Evolutionary conservation across 2,888 invertebrate species (phyloP), one percentile per base, ranked within the genome.

Genomic region (Autographa gamma): DNA sequence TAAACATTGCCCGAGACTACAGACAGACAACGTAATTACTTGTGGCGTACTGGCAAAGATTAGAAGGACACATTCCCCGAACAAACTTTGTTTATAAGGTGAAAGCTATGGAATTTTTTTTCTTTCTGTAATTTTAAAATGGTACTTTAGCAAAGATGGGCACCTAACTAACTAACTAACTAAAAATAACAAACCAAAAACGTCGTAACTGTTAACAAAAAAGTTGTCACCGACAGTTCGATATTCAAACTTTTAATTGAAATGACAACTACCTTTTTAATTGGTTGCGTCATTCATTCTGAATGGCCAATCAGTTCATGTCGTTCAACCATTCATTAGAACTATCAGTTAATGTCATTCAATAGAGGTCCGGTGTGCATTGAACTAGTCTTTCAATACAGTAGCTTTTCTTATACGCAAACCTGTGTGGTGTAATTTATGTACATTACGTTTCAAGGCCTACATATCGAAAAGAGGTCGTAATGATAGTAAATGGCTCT

Each of bases 211-310:
- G 3, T 41, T 41, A 41, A 41, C 11, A 41, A 41, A 41, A 6
- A 13, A 4, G 2, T 13, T 41, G 13, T 11, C 41, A 13, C 4
- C 48, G n/a, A 48, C 6, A 5, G n/a, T 48, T 48, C 4, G n/a
- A 48, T 5, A 7, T 48, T n/a, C 48, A 2, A 48, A n/a, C n/a
- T 48, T n/a, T 0, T 4, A 7, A 43, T 16, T 43, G 2, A 25
- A 25, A 38, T 48, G n/a, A 43, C 14, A 6, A 43, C 43, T 66
- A 74, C 66, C 66, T 56, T 64, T 78, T 74, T 74, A 77, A 77
- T 77, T 71, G 66, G n/a, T 74, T 78, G 69, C 68, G 41, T 73
- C 64, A 67, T 71, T 62, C 43, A 71, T 73, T 69, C 13, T 54
- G 41, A 16, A 58, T 60, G 61, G 43, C 18, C 71, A 66, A 78